These are phyloP conservation scores for Chloroclysta siterata DNA, from an alignment of 2,888 invertebrate species.

Conservation along the genomic window DNA sequence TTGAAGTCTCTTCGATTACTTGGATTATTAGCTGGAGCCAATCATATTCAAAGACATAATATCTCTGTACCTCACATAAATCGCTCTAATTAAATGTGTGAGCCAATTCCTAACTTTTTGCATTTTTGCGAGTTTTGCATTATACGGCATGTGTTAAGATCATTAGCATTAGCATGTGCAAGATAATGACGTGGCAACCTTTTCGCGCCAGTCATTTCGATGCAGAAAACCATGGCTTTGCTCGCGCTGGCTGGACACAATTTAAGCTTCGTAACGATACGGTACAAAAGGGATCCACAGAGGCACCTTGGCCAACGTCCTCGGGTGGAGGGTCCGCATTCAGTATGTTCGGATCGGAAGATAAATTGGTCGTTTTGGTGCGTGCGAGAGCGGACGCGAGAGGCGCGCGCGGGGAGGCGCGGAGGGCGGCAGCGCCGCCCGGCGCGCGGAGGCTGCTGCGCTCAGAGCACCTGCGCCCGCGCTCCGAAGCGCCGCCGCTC, in stretches of 20 bases:
- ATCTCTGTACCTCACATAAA: background rate
- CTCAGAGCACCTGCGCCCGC: conserved; percentile 90
- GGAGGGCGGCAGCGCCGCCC: conserved; percentile 86
- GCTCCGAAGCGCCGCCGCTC: conserved; percentile 85
- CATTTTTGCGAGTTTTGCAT: no score
- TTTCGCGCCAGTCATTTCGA: background rate
- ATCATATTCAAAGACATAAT: background rate
- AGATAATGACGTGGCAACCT: background rate
- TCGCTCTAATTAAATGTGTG: background rate
- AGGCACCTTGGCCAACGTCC: conserved; percentile 70
- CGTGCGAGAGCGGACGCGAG: conserved; percentile 72
- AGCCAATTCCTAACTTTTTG: background rate
- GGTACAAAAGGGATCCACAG: conserved; percentile 31
- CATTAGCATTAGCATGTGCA: no score
- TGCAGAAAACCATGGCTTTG: background rate
- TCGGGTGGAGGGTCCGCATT: conserved; percentile 72
- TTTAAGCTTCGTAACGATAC: conserved; percentile 13
- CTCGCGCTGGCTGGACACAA: background rate
- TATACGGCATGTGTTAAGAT: no score
- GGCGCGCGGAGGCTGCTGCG: conserved; percentile 87
- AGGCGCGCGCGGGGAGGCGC: conserved; percentile 74
- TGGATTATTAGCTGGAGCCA: background rate
- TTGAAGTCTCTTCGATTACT: background rate
- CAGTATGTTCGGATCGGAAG: conserved; percentile 81
- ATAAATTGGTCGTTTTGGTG: conserved; percentile 84